Evolutionary conservation across 1,140 invertebrate species (phyloP).

Genomic region (Rhopalosiphum padi): DNA sequence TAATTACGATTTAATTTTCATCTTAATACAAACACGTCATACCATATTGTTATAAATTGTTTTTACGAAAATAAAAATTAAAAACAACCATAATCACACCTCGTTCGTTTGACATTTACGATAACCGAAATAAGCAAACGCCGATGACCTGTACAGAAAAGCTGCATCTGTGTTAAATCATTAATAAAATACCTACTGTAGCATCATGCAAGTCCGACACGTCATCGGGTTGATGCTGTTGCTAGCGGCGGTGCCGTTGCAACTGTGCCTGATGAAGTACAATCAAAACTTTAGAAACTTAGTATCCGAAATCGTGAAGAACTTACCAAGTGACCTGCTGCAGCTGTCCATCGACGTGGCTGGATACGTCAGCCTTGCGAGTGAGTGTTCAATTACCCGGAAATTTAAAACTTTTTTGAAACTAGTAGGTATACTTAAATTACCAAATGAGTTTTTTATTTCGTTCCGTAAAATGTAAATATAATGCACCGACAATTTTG

Average conservation of each 20-base stretch:
- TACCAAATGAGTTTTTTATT: background rate
- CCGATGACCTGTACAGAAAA: background rate
- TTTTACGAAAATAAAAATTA: background rate
- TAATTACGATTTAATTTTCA: too few relatives aligned
- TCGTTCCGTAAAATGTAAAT: background rate
- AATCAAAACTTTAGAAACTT: background rate
- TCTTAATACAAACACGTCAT: too few relatives aligned
- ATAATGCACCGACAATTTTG: background rate
- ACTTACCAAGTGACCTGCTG: background rate
- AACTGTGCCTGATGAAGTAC: background rate
- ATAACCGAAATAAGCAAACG: too few relatives aligned
- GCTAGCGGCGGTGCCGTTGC: background rate
- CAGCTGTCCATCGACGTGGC: background rate
- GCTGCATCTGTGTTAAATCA: background rate
- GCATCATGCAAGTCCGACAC: background rate
- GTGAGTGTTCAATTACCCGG: background rate
- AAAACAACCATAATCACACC: background rate
- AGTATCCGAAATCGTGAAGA: background rate
- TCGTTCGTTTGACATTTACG: too few relatives aligned
- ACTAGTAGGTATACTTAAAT: background rate
- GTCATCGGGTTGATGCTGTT: background rate
- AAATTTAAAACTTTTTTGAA: background rate
- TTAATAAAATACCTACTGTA: background rate
- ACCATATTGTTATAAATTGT: background rate
- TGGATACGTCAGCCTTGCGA: background rate